Percentiles rank a stretch among this genome's conserved stretches.
Conservation (phyloP, 2,113 vertebrate genomes). For the Ailurus styani region DNA sequence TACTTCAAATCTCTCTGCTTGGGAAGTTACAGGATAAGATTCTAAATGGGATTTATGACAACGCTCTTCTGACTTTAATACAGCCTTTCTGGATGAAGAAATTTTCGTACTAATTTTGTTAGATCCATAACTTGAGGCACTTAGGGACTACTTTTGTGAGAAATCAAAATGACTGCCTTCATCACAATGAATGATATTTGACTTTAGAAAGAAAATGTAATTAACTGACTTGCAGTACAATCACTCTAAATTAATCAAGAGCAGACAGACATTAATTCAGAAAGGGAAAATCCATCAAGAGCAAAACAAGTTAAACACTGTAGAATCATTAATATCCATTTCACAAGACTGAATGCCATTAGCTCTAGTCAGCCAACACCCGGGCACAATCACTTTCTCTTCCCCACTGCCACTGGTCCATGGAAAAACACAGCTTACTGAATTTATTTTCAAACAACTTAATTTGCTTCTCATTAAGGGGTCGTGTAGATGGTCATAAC, state of each 20-base stretch:
- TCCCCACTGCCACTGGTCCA: background rate
- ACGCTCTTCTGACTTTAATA: background rate
- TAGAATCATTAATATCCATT: conserved; percentile 77
- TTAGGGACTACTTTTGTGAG: conserved; percentile 39
- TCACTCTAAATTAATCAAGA: conserved; percentile 78
- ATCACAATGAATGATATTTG: conserved; percentile 58
- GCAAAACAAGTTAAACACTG: conserved; percentile 68
- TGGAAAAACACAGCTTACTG: conserved; percentile 21
- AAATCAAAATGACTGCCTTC: conserved; percentile 54
- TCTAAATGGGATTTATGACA: background rate
- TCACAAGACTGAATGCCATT: conserved; percentile 62
- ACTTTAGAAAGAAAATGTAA: conserved; percentile 73
- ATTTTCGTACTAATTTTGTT: background rate
- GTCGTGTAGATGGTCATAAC: background rate
- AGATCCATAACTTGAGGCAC: background rate
- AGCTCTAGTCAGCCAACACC: conserved; percentile 49
- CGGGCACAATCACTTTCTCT: conserved; percentile 9
- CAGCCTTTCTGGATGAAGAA: background rate
- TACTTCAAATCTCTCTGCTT: background rate
- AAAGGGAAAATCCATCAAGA: conserved; percentile 70
- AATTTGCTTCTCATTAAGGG: conserved; percentile 54
- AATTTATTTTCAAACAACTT: conserved; percentile 48
- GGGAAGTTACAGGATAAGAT: background rate
- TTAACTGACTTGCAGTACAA: conserved; percentile 73
- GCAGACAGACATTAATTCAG: conserved; percentile 75